phyloP scores from a whole-genome alignment of 2,888 invertebrate genomes.

The Aricia artaxerxes region DNA sequence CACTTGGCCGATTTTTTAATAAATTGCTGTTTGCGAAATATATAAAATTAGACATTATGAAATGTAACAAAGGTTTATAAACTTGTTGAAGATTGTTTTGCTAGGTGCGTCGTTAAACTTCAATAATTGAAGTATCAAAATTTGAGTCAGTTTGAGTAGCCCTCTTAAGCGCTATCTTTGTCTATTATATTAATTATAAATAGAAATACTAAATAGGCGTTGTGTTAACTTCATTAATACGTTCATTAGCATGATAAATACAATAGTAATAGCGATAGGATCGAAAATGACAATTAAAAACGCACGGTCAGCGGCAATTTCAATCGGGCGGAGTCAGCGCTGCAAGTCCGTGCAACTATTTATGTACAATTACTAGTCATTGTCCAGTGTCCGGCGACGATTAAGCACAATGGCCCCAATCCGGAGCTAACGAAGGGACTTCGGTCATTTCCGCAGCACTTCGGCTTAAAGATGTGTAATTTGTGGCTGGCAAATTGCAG shows the following conservation, averaged over 20 bases:
- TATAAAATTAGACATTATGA: not conserved
- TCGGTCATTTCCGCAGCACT: constrained; percentile 70
- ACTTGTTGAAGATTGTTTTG: not conserved
- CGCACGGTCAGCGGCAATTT: constrained; percentile 50
- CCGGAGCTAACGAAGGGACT: constrained; percentile 76
- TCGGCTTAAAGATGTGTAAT: constrained; percentile 72
- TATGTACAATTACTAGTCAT: constrained; percentile 74
- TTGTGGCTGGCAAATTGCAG: constrained; percentile 64
- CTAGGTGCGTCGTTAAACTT: not conserved
- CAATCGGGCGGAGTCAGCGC: constrained; percentile 60
- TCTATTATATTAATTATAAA: too few species aligned
- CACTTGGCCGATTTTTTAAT: not conserved
- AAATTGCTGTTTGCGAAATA: not conserved
- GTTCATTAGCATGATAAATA: too few species aligned
- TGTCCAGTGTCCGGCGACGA: constrained; percentile 72
- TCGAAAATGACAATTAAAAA: constrained; percentile 17
- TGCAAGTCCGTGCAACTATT: constrained; percentile 60
- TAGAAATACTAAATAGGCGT: not conserved
- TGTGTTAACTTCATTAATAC: too few species aligned
- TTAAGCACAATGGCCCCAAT: constrained; percentile 74
- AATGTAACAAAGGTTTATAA: not conserved
- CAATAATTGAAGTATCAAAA: not conserved
- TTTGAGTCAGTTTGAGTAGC: too few species aligned
- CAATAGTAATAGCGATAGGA: not conserved
- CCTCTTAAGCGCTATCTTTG: too few species aligned